Base-by-base conservation (phyloP, 2,888 invertebrate species). In the Argyresthia albistria region DNA sequence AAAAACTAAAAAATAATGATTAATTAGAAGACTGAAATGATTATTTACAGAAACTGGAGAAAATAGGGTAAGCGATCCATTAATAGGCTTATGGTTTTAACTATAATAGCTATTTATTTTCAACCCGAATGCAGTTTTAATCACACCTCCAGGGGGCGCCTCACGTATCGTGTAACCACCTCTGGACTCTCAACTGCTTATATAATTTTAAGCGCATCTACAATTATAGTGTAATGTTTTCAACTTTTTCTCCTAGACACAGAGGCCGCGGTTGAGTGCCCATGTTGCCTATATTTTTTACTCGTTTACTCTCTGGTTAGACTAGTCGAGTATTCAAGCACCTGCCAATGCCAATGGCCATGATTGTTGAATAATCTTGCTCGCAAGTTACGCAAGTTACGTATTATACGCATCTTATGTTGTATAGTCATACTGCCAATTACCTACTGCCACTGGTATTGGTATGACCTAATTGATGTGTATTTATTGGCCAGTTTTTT, bases 361-460 rank as follows among this genome's bases (percentile, higher is more conserved):
- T 43, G 43, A 35, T 61, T 59, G 58, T 45, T 35, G 67, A 71
- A 77, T 77, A 76, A 74, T 75, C 71, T 69, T 63, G 68, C 66
- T 69, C 65, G 62, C 70, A 72, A 51, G 69, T 71, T 25, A 25
- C 25, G 25, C 25, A 69, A 69, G 62, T 63, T 62, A 63, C 62
- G 43, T 48, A 12, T 35, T 25, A 37, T 12, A n/a, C 50, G 50
- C 42, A 16, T n/a, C 43, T 25, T 25, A 25, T 25, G 25, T 25
- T 25, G 25, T 25, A 25, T 25, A 25, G 25, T 25, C 25, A 25
- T 25, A 25, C 25, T 25, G 25, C 6, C 25, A 25, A 25, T 25
- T 25, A n/a, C 10, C 16, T 36, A 15, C 10, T 36, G 48, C 47
- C 35, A 25, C 48, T 15, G 48, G 36, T 48, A 14, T 25, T 25